Percentiles rank a stretch among this genome's conserved stretches.
phyloP scores from a whole-genome alignment of 2,113 vertebrate genomes.

The Ochotona curzoniae region DNA sequence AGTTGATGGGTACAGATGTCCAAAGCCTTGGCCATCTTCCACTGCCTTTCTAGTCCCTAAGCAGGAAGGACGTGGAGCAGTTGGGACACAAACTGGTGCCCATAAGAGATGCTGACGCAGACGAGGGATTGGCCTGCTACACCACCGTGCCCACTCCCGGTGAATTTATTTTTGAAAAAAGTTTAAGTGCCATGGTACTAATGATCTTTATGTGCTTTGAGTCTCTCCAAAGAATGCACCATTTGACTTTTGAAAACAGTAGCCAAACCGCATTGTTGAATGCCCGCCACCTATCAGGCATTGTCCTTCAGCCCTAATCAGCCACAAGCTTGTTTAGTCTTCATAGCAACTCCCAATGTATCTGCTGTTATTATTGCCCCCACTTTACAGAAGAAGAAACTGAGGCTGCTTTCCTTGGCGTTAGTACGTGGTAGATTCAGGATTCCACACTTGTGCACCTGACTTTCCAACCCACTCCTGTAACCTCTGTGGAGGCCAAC shows the following conservation, averaged over 20 bases:
- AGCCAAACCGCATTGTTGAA: background rate
- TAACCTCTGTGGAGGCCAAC: background rate
- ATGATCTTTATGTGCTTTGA: background rate
- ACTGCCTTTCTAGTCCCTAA: too few species aligned
- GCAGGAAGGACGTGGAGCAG: too few species aligned
- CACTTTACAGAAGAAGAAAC: conserved; percentile 1
- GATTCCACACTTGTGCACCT: background rate
- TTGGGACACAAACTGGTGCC: too few species aligned
- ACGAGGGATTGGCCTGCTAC: too few species aligned
- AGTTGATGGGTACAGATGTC: too few species aligned
- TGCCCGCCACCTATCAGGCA: background rate
- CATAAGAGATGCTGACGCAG: too few species aligned
- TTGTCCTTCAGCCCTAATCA: background rate
- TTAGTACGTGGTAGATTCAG: background rate
- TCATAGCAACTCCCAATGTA: background rate
- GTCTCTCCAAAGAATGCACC: background rate
- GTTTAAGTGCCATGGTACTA: background rate
- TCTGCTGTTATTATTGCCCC: background rate
- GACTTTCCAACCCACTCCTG: background rate
- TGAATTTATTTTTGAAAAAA: too few species aligned
- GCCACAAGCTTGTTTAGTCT: background rate
- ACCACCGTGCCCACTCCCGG: too few species aligned
- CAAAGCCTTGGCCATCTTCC: too few species aligned
- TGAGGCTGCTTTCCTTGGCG: background rate
- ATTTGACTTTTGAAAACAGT: background rate